Percentiles rank a stretch among this genome's conserved stretches.
Evolutionary conservation across 2,888 invertebrate species (phyloP).

Genomic region (Macropis europaea): DNA sequence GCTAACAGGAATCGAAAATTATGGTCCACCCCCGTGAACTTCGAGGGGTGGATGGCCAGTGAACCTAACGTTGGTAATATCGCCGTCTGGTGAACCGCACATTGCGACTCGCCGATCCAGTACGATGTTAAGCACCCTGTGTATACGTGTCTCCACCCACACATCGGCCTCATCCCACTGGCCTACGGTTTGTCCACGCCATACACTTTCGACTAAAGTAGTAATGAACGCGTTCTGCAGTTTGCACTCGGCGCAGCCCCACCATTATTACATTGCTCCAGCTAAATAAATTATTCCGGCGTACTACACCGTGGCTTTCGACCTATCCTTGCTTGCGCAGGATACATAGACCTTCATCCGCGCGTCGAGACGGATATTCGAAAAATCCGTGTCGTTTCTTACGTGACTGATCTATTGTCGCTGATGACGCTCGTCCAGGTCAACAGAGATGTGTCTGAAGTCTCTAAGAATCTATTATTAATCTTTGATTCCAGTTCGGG

Average conservation of each 20-base stretch:
- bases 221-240: constrained; percentile 69
- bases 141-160: constrained; percentile 24
- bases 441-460: background rate
- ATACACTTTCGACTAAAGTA: constrained; percentile 58
- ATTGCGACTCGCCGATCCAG: constrained; percentile 46
- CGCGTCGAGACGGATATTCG: constrained; percentile 5
- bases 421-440: background rate
- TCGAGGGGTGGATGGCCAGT: constrained; percentile 9
- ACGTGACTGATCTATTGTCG: background rate
- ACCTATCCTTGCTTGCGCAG: constrained; percentile 23
- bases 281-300: constrained; percentile 73
- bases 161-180: background rate
- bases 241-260: constrained; percentile 58
- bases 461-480: constrained; percentile 7
- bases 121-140: constrained; percentile 46
- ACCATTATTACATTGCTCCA: constrained; percentile 72
- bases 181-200: constrained; percentile 43
- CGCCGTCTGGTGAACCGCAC: constrained; percentile 54
- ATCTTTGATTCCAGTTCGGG: too few relatives aligned
- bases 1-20: constrained; percentile 43
- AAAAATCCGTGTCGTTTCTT: constrained; percentile 10
- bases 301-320: constrained; percentile 46
- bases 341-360: background rate
- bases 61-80: constrained; percentile 54
- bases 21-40: constrained; percentile 5